Evolutionary conservation across 2,113 vertebrate species (phyloP), one percentile per base, ranked within the genome.

Genomic region (Grammomys surdaster): DNA sequence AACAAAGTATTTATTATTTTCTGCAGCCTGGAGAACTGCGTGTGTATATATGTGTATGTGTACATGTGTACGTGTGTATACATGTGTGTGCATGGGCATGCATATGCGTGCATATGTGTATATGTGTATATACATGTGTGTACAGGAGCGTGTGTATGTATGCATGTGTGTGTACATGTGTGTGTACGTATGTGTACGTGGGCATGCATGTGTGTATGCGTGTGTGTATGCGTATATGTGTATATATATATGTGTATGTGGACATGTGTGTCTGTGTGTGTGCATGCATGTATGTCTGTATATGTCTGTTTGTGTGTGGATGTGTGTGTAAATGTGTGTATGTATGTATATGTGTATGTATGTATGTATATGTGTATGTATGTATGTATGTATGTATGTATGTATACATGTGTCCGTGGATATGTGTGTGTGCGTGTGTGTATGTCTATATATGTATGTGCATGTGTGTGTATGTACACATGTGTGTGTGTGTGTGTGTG

Each of bases 341-440:
- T 1, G 28, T 56, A 4, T 86, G 12, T 65, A 2, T 31, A 2
- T 36, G 20, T 28, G 19, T 13, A 1, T n/a, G 2, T n/a, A 20
- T 36, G 20, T 10, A 7, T 3, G 7, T 51, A 13, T 31, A 1
- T 58, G 56, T 80, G 63, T 1, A 22, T 48, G 3, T 86, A 14
- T 24, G 1, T 31, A 9, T 10, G 48, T 36, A 36, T 51, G 48
- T 36, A 36, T 51, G 14, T 24, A 3, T 76, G 11, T 75, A 7
- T 46, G 31, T 33, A 13, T 8, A 7, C 1, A 16, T 31, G 1
- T 31, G 17, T 31, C 4, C 17, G 60, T 51, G 33, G 60, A 54
- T n/a, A 36, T 80, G 51, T 5, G 16, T 19, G 7, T 65, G 60
- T 63, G 17, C 13, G 6, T 60, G 63, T 65, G 9, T 9, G 8